A percentile compares a stretch with the other conserved stretches of the same genome.
phyloP scores from a whole-genome alignment of 2,797 vertebrate species.

The Salarias fasciatus region DNA sequence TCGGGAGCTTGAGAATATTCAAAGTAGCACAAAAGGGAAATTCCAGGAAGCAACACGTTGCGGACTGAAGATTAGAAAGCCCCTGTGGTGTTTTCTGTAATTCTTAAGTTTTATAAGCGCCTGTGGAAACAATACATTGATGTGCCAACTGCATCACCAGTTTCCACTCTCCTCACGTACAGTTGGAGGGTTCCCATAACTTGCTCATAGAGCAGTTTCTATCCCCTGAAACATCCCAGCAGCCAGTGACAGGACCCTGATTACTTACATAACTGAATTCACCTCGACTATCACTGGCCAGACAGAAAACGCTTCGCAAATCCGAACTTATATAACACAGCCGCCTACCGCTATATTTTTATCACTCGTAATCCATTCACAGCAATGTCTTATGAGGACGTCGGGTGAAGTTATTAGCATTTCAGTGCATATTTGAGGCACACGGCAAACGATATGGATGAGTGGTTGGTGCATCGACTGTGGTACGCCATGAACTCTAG shows the following conservation, averaged over 20 bases:
- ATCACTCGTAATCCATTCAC: slow-evolving; percentile 26
- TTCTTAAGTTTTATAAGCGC: not conserved
- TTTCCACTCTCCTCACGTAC: no score
- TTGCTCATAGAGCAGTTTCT: slow-evolving; percentile 20
- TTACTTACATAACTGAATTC: slow-evolving; percentile 67
- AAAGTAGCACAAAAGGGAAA: not conserved
- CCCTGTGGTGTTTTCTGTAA: not conserved
- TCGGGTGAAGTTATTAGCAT: no score
- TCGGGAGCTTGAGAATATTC: not conserved
- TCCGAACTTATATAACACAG: slow-evolving; percentile 63
- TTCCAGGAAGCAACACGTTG: slow-evolving; percentile 1
- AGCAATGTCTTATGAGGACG: not conserved
- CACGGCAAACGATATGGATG: slow-evolving; percentile 18
- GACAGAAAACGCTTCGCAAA: slow-evolving; percentile 53
- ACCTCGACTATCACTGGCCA: slow-evolving; percentile 33
- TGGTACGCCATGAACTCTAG: slow-evolving; percentile 73
- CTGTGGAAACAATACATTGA: not conserved
- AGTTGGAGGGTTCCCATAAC: not conserved
- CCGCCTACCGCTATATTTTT: slow-evolving; percentile 25
- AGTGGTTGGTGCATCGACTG: slow-evolving; percentile 50
- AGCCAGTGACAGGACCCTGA: slow-evolving; percentile 37
- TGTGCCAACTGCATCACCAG: no score
- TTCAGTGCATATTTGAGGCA: not conserved
- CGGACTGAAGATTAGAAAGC: slow-evolving; percentile 1
- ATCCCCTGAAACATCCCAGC: slow-evolving; percentile 20